These are phyloP conservation scores for Microctenopoma stevenorrisi DNA, from an alignment of 2,797 vertebrate species.

Conservation along the genomic window DNA sequence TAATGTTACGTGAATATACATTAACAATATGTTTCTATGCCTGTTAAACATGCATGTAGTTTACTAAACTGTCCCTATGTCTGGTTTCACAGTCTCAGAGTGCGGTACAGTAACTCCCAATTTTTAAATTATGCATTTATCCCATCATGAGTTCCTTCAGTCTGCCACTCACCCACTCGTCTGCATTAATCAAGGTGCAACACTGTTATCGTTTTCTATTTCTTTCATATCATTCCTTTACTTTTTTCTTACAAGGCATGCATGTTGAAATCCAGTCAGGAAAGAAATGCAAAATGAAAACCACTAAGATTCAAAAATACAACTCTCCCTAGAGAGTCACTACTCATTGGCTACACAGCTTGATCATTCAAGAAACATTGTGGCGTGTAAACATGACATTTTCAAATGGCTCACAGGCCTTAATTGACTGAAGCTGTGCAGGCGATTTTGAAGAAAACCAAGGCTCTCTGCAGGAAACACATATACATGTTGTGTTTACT, in stretches of 20 bases:
- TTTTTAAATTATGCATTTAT: conserved; percentile 31
- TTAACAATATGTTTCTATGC: conserved; percentile 8
- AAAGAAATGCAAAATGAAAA: conserved; percentile 67
- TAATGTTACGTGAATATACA: conserved; percentile 1
- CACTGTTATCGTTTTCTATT: conserved; percentile 53
- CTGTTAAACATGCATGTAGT: neutral
- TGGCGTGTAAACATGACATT: conserved; percentile 83
- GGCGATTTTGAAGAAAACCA: conserved; percentile 57
- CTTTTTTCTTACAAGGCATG: conserved; percentile 79
- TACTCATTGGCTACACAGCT: conserved; percentile 67
- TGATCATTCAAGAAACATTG: conserved; percentile 72
- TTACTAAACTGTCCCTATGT: conserved; percentile 32
- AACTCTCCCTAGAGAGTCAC: conserved; percentile 50
- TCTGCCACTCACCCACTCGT: conserved; percentile 66
- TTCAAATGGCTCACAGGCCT: conserved; percentile 66
- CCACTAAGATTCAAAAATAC: conserved; percentile 62
- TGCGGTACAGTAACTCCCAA: neutral
- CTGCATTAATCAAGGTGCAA: conserved; percentile 77
- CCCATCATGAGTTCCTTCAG: conserved; percentile 58
- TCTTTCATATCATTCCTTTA: conserved; percentile 56
- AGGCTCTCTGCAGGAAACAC: conserved; percentile 35
- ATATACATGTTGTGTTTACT: conserved; percentile 6
- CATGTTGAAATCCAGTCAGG: conserved; percentile 74
- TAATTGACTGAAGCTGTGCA: conserved; percentile 51
- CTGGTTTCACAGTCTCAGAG: conserved; percentile 51